Conservation (phyloP, 2,888 invertebrate genomes). For the Frankliniella fusca region DNA sequence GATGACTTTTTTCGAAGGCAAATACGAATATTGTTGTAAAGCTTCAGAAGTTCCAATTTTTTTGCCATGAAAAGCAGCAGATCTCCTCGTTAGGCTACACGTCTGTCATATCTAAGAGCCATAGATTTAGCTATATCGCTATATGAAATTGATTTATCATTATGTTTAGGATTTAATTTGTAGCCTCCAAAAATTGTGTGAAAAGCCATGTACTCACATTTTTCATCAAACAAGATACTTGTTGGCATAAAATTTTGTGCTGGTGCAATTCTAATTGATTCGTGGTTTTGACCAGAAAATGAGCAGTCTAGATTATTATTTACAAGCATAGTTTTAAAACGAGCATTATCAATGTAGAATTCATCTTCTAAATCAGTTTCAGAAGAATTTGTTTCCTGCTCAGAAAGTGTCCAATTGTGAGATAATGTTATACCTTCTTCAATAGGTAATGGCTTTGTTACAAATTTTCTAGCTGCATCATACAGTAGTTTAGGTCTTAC, state of each 20-base stretch:
- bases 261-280: constrained; percentile 34
- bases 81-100: constrained; percentile 32
- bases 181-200: constrained; percentile 34
- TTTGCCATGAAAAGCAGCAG: constrained; percentile 33
- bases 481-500: constrained; percentile 35
- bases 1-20: too few species aligned
- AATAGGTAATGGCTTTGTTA: constrained; percentile 32
- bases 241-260: constrained; percentile 35
- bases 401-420: constrained; percentile 30
- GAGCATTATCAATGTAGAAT: not conserved
- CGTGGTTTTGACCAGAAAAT: constrained; percentile 32
- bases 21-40: too few species aligned
- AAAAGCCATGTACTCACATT: constrained; percentile 33
- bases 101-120: constrained; percentile 36
- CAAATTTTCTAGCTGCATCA: constrained; percentile 33
- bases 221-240: constrained; percentile 33
- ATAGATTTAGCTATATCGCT: constrained; percentile 37
- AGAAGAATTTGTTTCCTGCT: constrained; percentile 28
- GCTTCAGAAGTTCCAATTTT: too few species aligned
- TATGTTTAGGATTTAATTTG: constrained; percentile 28
- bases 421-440: constrained; percentile 35
- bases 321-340: constrained; percentile 30
- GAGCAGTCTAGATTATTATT: constrained; percentile 35
- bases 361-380: constrained; percentile 8
- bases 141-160: constrained; percentile 30